Conservation (phyloP, 2,113 vertebrate species). For the Pseudorhombus dupliciocellatus region DNA sequence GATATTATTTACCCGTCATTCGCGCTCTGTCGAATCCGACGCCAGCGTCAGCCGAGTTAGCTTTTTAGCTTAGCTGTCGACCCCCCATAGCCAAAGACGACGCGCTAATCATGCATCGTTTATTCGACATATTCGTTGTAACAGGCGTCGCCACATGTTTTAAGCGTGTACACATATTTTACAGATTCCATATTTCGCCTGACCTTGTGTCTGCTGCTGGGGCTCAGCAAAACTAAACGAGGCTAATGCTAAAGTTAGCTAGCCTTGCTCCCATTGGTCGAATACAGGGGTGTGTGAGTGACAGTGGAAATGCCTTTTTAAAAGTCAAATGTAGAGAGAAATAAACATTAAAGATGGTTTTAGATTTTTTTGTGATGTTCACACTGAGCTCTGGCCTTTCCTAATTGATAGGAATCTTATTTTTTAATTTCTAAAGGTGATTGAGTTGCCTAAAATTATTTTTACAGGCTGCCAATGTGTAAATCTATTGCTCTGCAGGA, state of each 20-base stretch:
- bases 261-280: slow-evolving; percentile 65
- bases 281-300: slow-evolving; percentile 58
- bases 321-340: background rate
- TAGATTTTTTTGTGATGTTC: background rate
- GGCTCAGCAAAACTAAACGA: background rate
- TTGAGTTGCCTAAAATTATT: too few relatives aligned
- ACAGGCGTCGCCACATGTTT: fast-evolving
- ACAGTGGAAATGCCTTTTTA: background rate
- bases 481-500: too few relatives aligned
- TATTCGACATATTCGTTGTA: background rate
- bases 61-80: slow-evolving; percentile 3
- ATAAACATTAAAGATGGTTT: background rate
- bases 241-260: slow-evolving; percentile 13
- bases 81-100: background rate
- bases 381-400: background rate
- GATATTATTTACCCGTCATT: too few relatives aligned
- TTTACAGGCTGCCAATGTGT: too few relatives aligned
- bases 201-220: background rate
- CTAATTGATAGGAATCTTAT: too few relatives aligned
- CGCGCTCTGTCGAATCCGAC: background rate
- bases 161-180: fast-evolving
- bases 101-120: fast-evolving
- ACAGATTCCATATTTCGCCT: fast-evolving
- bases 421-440: too few relatives aligned
- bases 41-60: background rate